A percentile compares a stretch with the other conserved stretches of the same genome.
phyloP scores from a whole-genome alignment of 1,140 invertebrate species.

The Coenobita brevimanus region DNA sequence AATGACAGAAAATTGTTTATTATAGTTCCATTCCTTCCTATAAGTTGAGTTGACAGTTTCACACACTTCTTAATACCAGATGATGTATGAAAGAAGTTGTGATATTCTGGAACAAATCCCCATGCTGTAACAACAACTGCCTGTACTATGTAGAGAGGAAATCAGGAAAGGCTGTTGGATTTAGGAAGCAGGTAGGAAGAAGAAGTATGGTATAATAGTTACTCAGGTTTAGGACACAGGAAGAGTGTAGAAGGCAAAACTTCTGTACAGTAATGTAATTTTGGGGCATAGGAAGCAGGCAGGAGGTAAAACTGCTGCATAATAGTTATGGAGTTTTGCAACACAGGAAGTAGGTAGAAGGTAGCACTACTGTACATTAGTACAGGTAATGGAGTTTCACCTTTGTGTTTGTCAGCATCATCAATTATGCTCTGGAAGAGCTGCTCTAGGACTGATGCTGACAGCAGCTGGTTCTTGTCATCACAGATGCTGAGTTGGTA shows the following conservation, averaged over 20 bases:
- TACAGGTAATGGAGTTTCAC: constrained; percentile 66
- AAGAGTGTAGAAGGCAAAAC: not conserved
- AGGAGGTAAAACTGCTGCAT: too few relatives aligned
- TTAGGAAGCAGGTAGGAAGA: constrained; percentile 1
- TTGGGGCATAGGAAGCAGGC: too few relatives aligned
- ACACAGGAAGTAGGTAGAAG: too few relatives aligned
- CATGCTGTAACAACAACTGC: too few relatives aligned
- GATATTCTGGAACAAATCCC: too few relatives aligned
- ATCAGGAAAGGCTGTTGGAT: constrained; percentile 40
- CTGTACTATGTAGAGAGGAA: not conserved
- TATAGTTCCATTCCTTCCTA: too few relatives aligned
- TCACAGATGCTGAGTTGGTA: constrained; percentile 75
- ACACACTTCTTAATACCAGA: too few relatives aligned
- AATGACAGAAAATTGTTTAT: too few relatives aligned
- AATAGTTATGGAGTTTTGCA: too few relatives aligned
- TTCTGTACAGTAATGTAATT: too few relatives aligned
- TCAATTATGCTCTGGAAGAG: constrained; percentile 75
- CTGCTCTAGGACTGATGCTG: constrained; percentile 73
- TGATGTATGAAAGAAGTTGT: too few relatives aligned
- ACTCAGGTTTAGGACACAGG: not conserved
- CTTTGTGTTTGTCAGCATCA: constrained; percentile 73
- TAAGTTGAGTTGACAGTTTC: too few relatives aligned
- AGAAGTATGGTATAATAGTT: not conserved
- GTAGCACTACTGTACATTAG: not conserved
- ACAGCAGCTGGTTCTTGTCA: constrained; percentile 73